phyloP scores from a whole-genome alignment of 2,888 invertebrate genomes.

The Gymnocheta viridis region DNA sequence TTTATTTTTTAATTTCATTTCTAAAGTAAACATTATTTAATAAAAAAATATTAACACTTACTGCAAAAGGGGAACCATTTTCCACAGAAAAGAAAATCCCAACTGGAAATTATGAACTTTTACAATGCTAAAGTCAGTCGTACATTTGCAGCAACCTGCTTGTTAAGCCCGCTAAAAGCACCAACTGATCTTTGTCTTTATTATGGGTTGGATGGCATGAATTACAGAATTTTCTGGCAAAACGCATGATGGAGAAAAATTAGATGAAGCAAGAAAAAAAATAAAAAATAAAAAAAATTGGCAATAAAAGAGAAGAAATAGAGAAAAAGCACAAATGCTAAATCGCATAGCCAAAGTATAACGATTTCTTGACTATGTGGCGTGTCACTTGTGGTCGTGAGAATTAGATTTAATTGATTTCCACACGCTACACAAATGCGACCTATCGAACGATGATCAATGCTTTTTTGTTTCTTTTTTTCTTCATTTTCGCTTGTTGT shows the following conservation, averaged over 20 bases:
- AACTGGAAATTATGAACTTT: slow-evolving; percentile 64
- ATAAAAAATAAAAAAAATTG: slow-evolving; percentile 20
- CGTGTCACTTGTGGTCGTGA: slow-evolving; percentile 79
- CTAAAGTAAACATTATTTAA: slow-evolving; percentile 59
- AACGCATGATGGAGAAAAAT: slow-evolving; percentile 54
- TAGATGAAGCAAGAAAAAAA: slow-evolving; percentile 37
- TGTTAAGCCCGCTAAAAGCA: slow-evolving; percentile 44
- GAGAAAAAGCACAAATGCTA: slow-evolving; percentile 52
- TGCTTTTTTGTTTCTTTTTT: slow-evolving; percentile 12
- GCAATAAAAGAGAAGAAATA: slow-evolving; percentile 19
- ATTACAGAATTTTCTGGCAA: slow-evolving; percentile 65
- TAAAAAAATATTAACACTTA: slow-evolving; percentile 58
- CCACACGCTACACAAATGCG: slow-evolving; percentile 77
- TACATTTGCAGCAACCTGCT: slow-evolving; percentile 53
- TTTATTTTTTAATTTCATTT: slow-evolving; percentile 22
- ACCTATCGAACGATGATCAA: slow-evolving; percentile 68
- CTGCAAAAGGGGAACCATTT: slow-evolving; percentile 44
- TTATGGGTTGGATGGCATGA: slow-evolving; percentile 67
- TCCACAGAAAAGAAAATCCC: slow-evolving; percentile 34
- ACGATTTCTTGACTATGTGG: slow-evolving; percentile 71
- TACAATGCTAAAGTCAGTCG: slow-evolving; percentile 59
- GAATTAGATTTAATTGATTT: slow-evolving; percentile 82
- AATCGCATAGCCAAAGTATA: slow-evolving; percentile 66
- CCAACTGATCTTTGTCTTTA: slow-evolving; percentile 71
- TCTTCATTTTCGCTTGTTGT: slow-evolving; percentile 21